phyloP scores from a whole-genome alignment of 2,113 vertebrate genomes.

The Drymodes brunneopygia region DNA sequence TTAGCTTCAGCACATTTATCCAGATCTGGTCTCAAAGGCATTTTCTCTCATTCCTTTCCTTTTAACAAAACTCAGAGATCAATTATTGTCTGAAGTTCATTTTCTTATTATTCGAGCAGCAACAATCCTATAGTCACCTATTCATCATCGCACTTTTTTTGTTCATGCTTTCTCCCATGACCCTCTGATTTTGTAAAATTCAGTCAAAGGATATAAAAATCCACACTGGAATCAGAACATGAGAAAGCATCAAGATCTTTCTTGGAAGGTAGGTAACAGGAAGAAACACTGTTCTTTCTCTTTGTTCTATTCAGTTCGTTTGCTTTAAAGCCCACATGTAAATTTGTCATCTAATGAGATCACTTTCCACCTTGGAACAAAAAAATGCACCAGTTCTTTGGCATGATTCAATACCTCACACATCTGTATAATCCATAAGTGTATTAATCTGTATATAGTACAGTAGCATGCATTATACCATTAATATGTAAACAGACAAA shows the following conservation, averaged over 20 bases:
- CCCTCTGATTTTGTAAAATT: background rate
- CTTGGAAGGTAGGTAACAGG: background rate
- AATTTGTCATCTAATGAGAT: background rate
- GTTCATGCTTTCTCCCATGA: background rate
- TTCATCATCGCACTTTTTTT: background rate
- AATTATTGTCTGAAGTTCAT: background rate
- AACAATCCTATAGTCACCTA: background rate
- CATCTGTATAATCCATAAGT: background rate
- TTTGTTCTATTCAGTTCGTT: background rate
- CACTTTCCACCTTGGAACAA: background rate
- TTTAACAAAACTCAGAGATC: background rate
- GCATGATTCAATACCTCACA: background rate
- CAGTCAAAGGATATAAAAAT: background rate
- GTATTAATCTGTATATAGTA: background rate
- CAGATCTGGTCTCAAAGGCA: background rate
- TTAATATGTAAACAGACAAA: background rate
- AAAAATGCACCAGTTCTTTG: background rate
- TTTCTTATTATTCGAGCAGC: background rate
- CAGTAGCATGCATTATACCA: background rate
- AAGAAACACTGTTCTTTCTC: background rate
- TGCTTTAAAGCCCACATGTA: background rate
- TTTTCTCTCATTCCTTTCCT: background rate
- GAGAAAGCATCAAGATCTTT: background rate
- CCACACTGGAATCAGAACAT: background rate
- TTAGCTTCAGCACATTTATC: background rate